Conservation (phyloP, 2,888 invertebrate species). For the Hydroisotoma schaefferi region DNA sequence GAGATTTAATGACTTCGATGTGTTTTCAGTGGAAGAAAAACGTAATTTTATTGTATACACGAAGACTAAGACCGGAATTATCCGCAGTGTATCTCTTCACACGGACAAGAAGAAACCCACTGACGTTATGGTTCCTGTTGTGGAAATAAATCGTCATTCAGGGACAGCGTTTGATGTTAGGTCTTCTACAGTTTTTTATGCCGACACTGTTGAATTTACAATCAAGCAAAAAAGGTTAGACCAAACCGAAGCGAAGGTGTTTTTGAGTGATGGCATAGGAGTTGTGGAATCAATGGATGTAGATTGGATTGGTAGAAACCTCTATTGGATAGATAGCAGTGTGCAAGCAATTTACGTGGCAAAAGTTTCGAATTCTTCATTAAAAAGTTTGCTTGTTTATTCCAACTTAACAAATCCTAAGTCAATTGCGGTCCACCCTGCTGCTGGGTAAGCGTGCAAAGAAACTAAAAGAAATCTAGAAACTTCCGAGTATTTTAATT, state of each 20-base stretch:
- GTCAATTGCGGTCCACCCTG: conserved; percentile 67
- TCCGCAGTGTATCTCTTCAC: conserved; percentile 33
- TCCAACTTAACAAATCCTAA: conserved; percentile 61
- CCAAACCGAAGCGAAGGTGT: conserved; percentile 59
- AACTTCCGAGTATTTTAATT: neutral
- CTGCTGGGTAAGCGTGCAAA: conserved; percentile 57
- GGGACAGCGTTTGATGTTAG: conserved; percentile 67
- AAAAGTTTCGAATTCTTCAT: conserved; percentile 59
- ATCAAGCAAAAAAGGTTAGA: conserved; percentile 58
- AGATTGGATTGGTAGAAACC: conserved; percentile 76
- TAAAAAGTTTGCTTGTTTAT: conserved; percentile 59
- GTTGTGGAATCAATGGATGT: conserved; percentile 73
- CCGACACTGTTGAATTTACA: conserved; percentile 53
- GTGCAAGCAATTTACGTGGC: conserved; percentile 67
- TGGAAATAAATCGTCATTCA: conserved; percentile 63
- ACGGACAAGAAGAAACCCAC: conserved; percentile 41
- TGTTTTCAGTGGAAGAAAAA: conserved; percentile 20
- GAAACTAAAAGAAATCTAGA: neutral
- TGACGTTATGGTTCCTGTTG: conserved; percentile 68
- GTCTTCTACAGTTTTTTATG: conserved; percentile 63
- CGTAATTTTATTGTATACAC: conserved; percentile 31
- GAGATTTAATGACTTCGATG: no score
- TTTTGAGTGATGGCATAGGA: conserved; percentile 60
- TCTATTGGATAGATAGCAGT: conserved; percentile 80
- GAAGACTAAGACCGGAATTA: conserved; percentile 36